Conservation (phyloP, 2,113 vertebrate genomes). For the Thymallus thymallus region DNA sequence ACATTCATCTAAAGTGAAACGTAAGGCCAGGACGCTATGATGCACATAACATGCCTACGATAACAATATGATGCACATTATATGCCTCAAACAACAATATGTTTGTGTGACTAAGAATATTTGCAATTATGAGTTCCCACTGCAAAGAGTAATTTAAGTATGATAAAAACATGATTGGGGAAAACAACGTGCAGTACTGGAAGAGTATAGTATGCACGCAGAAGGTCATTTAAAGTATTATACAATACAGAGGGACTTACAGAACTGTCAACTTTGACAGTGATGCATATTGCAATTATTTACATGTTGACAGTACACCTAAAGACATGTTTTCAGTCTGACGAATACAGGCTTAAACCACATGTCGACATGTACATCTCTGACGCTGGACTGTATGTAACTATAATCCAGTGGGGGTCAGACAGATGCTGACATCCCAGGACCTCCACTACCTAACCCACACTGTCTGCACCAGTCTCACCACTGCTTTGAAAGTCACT, state of each 20-base stretch:
- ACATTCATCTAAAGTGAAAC: background rate
- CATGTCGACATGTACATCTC: background rate
- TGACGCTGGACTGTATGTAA: slow-evolving; percentile 3
- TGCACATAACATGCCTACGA: background rate
- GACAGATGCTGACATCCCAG: slow-evolving; percentile 23
- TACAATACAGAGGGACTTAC: too few relatives aligned
- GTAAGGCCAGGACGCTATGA: background rate
- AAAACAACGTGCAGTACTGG: too few relatives aligned
- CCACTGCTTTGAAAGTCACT: slow-evolving; percentile 59
- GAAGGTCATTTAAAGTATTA: too few relatives aligned
- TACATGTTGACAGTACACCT: too few relatives aligned
- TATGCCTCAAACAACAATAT: background rate
- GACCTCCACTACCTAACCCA: slow-evolving; percentile 29
- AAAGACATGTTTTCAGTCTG: too few relatives aligned
- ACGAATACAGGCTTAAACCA: too few relatives aligned
- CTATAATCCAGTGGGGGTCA: slow-evolving; percentile 30
- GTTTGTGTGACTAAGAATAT: background rate
- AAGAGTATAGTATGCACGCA: too few relatives aligned
- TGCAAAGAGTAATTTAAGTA: too few relatives aligned
- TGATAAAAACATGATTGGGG: too few relatives aligned
- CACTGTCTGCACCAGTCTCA: slow-evolving; percentile 37
- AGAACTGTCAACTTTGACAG: too few relatives aligned
- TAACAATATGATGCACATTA: too few relatives aligned
- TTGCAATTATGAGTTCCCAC: background rate
- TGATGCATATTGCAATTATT: too few relatives aligned